Evolutionary conservation across 2,113 vertebrate species (phyloP).

Genomic region (Xerus inauris): DNA sequence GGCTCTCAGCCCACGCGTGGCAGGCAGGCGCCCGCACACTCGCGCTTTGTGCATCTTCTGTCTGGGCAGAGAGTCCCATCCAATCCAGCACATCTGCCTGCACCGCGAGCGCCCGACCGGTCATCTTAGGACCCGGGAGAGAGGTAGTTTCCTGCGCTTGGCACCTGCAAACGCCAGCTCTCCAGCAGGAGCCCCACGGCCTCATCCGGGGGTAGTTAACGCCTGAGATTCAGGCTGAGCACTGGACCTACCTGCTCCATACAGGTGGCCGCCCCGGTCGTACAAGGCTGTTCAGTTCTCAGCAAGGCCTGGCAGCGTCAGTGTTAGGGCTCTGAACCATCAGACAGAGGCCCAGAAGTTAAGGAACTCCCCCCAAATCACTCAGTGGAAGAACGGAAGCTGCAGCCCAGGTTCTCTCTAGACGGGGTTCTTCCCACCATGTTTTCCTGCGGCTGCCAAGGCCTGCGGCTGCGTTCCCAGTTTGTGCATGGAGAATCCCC

Average conservation of each 20-base stretch:
- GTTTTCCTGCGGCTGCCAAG: not conserved
- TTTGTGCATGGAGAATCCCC: not conserved
- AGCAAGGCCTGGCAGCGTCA: not conserved
- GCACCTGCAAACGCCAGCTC: not conserved
- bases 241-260: accelerated
- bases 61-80: not conserved
- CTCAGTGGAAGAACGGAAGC: not conserved
- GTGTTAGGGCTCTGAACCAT: not conserved
- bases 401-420: not conserved
- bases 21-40: accelerated
- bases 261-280: not conserved
- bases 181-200: not conserved
- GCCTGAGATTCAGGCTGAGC: not conserved
- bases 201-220: not conserved
- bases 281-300: not conserved
- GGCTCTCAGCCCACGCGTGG: not conserved
- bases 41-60: not conserved
- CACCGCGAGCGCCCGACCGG: not conserved
- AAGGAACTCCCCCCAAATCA: not conserved
- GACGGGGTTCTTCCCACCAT: not conserved
- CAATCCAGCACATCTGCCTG: not conserved
- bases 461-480: accelerated
- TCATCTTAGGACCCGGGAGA: not conserved
- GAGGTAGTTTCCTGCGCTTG: accelerated
- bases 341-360: not conserved